phyloP scores from a whole-genome alignment of 2,113 vertebrate species.

The Trematomus loennbergii region DNA sequence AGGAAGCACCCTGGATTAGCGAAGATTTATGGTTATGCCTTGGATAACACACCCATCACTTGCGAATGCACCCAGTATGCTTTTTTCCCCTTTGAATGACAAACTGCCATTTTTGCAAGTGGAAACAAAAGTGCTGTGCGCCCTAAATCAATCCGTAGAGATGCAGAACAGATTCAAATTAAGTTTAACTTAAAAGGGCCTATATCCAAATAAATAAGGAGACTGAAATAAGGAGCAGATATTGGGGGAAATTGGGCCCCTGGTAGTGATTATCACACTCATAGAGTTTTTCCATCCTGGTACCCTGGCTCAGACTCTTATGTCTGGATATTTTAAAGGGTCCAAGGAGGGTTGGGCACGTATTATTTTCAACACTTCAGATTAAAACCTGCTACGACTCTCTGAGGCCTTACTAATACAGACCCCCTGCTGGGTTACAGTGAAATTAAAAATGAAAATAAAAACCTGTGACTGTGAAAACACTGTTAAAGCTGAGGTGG shows the following conservation, averaged over 20 bases:
- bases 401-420: slow-evolving; percentile 59
- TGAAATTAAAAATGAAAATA: slow-evolving; percentile 53
- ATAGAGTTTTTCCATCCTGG: slow-evolving; percentile 68
- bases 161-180: slow-evolving; percentile 34
- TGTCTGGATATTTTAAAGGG: slow-evolving; percentile 69
- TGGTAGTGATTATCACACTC: slow-evolving; percentile 65
- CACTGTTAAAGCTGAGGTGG: slow-evolving; percentile 45
- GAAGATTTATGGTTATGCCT: slow-evolving; percentile 64
- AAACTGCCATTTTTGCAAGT: slow-evolving; percentile 44
- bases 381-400: slow-evolving; percentile 66
- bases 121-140: slow-evolving; percentile 27
- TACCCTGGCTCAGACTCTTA: slow-evolving; percentile 63
- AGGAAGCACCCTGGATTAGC: slow-evolving; percentile 75
- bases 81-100: slow-evolving; percentile 27
- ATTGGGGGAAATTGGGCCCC: slow-evolving; percentile 53
- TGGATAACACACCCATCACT: slow-evolving; percentile 42
- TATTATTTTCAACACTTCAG: slow-evolving; percentile 77
- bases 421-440: slow-evolving; percentile 69
- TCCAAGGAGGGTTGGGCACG: slow-evolving; percentile 55
- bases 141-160: slow-evolving; percentile 20
- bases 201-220: slow-evolving; percentile 53
- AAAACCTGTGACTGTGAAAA: slow-evolving; percentile 48
- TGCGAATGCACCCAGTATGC: slow-evolving; percentile 39
- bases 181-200: slow-evolving; percentile 33
- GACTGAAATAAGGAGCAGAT: slow-evolving; percentile 59